Evolutionary conservation across 2,888 invertebrate species (phyloP), one percentile per base, ranked within the genome.

Genomic region (Drosophila sordidula): DNA sequence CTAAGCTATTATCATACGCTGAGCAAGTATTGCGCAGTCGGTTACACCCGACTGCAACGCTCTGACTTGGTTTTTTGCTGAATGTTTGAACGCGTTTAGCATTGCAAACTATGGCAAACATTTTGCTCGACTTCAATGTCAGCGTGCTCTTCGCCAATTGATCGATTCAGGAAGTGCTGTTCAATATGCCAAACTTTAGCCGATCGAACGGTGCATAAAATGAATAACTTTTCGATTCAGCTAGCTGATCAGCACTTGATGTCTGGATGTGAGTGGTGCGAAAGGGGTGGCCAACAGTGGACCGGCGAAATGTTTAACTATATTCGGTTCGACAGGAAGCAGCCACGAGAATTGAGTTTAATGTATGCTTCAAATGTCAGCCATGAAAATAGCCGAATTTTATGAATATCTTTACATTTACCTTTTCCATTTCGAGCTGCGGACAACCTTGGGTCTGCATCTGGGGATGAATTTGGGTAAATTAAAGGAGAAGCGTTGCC

Each of bases 61-160:
- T 1, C 18, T 18, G 18, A 18, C 2, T 18, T 18, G 18, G 1
- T 56, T 4, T 26, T 38, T n/a, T 11, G 6, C 26, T 61, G 54
- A 61, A 57, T 75, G 78, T 77, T 78, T 78, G 72, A 56, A 38
- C 47, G 41, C 55, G 51, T 51, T 86, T 82, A 61, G 84, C 87
- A 82, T 69, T 87, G 81, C 70, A 84, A 82, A 75, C 78, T 81
- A 68, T 68, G 56, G 63, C 82, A 83, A 83, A 83, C 82, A 83
- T 83, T 85, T 83, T 51, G 25, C 11, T 16, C 25, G 38, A 25
- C 41, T 52, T 87, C 82, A 83, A 87, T 87, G 88, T 86, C 88
- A 85, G 41, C 50, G 52, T 29, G 12, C 22, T 14, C n/a, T 29
- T 49, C 5, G 29, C 18, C 29, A 72, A 52, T 41, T 34, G 46